Evolutionary conservation across 2,888 invertebrate genomes (phyloP).

Genomic region (Epinotia bilunana): DNA sequence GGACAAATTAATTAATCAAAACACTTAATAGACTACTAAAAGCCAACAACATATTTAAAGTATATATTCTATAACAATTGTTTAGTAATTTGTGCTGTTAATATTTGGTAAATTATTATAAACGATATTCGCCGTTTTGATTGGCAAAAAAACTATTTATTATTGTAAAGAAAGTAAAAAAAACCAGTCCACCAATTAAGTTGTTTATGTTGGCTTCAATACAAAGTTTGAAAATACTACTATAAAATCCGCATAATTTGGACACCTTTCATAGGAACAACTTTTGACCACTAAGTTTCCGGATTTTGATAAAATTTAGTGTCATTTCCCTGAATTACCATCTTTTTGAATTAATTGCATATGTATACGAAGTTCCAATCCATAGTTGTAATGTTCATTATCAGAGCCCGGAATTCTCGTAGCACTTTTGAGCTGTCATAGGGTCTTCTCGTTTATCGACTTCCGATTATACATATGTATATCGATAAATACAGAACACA

Average conservation of each 20-base stretch:
- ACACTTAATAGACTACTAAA: constrained; percentile 60
- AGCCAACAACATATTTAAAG: constrained; percentile 57
- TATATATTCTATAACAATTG: constrained; percentile 39
- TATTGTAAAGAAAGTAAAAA: neutral
- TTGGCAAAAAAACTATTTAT: neutral
- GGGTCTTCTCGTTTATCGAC: no score
- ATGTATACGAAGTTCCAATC: no score
- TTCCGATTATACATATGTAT: no score
- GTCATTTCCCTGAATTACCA: neutral
- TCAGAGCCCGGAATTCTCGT: no score
- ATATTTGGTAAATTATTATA: constrained; percentile 20
- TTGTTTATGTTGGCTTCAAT: neutral
- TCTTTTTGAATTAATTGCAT: neutral
- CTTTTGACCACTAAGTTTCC: neutral
- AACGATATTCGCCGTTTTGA: constrained; percentile 18
- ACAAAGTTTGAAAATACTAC: neutral
- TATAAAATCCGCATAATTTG: neutral
- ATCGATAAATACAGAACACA: no score
- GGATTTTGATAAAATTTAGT: neutral
- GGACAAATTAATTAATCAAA: constrained; percentile 54
- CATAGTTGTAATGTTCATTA: no score
- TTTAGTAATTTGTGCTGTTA: constrained; percentile 42
- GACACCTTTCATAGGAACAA: constrained; percentile 1
- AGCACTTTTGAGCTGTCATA: no score
- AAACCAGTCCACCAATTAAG: neutral